Evolutionary conservation across 2,888 invertebrate species (phyloP).

Genomic region (Cyclophora punctaria): DNA sequence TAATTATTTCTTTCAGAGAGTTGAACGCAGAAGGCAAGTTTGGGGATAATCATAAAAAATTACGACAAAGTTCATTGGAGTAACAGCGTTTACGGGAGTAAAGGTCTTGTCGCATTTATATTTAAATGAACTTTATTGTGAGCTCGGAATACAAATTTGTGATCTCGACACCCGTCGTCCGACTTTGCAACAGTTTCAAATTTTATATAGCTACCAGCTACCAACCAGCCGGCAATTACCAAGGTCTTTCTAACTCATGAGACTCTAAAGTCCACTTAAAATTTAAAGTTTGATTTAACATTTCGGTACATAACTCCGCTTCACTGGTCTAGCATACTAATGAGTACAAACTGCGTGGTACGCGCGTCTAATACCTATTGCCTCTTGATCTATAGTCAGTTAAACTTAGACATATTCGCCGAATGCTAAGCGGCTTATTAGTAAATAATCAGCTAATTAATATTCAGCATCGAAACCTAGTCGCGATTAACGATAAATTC

Average conservation of each 20-base stretch:
- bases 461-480: background rate
- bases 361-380: too few species aligned
- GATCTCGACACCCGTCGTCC: constrained; percentile 49
- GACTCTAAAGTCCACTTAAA: constrained; percentile 23
- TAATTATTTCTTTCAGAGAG: constrained; percentile 40
- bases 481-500: too few species aligned
- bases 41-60: constrained; percentile 52
- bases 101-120: constrained; percentile 66
- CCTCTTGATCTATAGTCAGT: too few species aligned
- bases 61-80: constrained; percentile 49
- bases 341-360: too few species aligned
- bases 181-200: constrained; percentile 37
- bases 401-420: too few species aligned
- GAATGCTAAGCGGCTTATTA: too few species aligned
- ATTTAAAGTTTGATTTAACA: constrained; percentile 26
- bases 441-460: background rate
- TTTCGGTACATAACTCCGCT: constrained; percentile 3
- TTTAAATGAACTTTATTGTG: constrained; percentile 68
- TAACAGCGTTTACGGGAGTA: constrained; percentile 53
- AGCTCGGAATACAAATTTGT: constrained; percentile 65
- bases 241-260: constrained; percentile 17
- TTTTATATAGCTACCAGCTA: constrained; percentile 29
- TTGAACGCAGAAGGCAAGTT: constrained; percentile 45
- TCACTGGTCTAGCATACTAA: too few species aligned
- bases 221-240: constrained; percentile 27